phyloP scores from a whole-genome alignment of 2,113 vertebrate genomes.

The Callaeas wilsoni region DNA sequence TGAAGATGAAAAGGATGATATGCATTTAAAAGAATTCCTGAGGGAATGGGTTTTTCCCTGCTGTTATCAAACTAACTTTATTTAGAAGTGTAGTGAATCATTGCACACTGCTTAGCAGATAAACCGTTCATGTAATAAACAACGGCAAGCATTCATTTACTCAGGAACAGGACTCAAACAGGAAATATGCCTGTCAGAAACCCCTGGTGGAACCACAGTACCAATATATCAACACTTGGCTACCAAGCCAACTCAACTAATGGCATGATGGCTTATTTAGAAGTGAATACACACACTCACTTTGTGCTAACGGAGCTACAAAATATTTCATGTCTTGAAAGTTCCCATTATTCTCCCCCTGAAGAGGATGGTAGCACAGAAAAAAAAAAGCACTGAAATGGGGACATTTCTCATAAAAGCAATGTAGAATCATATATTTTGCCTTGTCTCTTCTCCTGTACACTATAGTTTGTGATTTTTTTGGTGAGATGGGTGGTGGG shows the following conservation, averaged over 20 bases:
- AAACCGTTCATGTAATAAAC: background rate
- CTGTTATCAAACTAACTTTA: background rate
- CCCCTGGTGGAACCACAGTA: background rate
- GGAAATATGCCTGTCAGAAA: background rate
- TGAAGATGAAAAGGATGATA: background rate
- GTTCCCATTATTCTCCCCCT: background rate
- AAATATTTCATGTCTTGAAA: background rate
- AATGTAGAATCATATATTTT: background rate
- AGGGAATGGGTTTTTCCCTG: background rate
- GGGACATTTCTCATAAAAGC: background rate
- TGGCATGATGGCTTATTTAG: background rate
- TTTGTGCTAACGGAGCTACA: background rate
- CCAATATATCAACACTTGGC: background rate
- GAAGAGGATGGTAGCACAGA: background rate
- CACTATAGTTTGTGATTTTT: background rate
- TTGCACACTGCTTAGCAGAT: background rate
- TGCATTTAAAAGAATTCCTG: background rate
- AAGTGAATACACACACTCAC: background rate
- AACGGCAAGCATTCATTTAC: background rate
- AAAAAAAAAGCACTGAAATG: background rate
- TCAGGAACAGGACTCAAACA: background rate
- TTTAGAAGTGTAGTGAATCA: background rate
- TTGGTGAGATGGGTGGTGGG: accelerated
- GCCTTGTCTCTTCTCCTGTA: background rate
- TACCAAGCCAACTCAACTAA: background rate